Evolutionary conservation across 2,888 invertebrate species (phyloP).

Genomic region (Xanthorhoe designata): DNA sequence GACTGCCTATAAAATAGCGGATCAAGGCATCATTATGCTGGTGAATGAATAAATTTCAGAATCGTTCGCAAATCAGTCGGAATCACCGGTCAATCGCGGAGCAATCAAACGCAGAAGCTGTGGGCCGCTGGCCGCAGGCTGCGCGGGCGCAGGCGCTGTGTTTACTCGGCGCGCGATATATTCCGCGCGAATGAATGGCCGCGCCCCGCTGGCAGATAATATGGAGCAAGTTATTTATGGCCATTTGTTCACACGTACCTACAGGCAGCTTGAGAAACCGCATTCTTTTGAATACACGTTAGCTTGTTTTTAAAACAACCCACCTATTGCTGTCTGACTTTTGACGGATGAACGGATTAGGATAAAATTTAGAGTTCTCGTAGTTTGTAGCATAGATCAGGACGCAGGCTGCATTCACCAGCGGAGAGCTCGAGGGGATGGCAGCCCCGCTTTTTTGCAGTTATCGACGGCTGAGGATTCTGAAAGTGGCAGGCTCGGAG

Average conservation of each 20-base stretch:
- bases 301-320: too few species aligned
- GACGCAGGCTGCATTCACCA: not conserved
- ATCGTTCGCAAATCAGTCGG: conserved; percentile 14
- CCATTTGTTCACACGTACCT: conserved; percentile 20
- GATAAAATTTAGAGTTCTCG: too few species aligned
- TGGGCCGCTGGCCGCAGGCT: conserved; percentile 42
- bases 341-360: too few species aligned
- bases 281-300: not conserved
- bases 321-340: too few species aligned
- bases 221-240: conserved; percentile 26
- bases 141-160: conserved; percentile 64
- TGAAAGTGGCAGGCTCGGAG: not conserved
- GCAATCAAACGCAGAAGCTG: conserved; percentile 33
- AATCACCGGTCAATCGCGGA: conserved; percentile 13
- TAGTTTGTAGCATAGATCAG: not conserved
- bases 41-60: conserved; percentile 10
- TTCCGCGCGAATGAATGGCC: conserved; percentile 72
- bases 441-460: conserved; percentile 1
- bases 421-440: not conserved
- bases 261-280: conserved; percentile 1
- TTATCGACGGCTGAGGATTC: conserved; percentile 13
- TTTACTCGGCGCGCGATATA: conserved; percentile 73
- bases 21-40: not conserved
- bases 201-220: conserved; percentile 30
- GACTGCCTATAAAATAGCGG: not conserved